Evolutionary conservation across 1,140 invertebrate species (phyloP), one percentile per base, ranked within the genome.

Genomic region (Drosophila novamexicana): DNA sequence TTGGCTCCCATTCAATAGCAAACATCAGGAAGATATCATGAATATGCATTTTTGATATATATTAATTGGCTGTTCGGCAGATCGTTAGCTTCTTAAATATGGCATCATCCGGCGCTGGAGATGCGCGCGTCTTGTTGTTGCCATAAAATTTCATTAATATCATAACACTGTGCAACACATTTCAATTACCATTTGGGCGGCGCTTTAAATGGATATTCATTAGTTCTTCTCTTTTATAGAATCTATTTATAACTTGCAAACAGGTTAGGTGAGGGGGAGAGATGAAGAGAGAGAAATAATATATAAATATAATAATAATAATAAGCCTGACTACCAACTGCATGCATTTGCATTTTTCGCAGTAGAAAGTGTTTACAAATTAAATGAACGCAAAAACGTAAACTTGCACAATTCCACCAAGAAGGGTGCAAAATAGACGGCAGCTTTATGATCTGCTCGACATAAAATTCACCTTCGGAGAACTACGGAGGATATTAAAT

Each of bases 31-130:
- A 37, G 10, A 45, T 58, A 79, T 73, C 82, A 82, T 86, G 83
- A 86, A 83, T 86, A 88, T 88, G 83, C 83, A 79, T 65, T 70
- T 74, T 76, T 45, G 39, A 63, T 75, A 59, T 50, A 70, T 77
- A 67, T 86, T 88, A 86, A 86, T 86, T 88, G 83, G 64, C 62
- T 89, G 83, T 76, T 88, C 69, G 79, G 63, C 79, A 83, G 80
- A 79, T 88, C 72, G 69, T 88, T 83, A 77, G 83, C 79, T 88
- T 71, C 84, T 88, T 83, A 52, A 81, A 75, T 86, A 67, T 74
- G 73, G 63, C 75, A 75, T 61, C 52, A 53, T 16, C 14, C 44
- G 16, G 40, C 22, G 34, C 16, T 22, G 10, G 22, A 57, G 29
- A 12, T 57, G 57, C 52, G 58, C 59, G 44, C 62, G 32, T 56